These are phyloP conservation scores for Microhierax caerulescens DNA, from an alignment of 2,797 vertebrate genomes.

Conservation along the genomic window DNA sequence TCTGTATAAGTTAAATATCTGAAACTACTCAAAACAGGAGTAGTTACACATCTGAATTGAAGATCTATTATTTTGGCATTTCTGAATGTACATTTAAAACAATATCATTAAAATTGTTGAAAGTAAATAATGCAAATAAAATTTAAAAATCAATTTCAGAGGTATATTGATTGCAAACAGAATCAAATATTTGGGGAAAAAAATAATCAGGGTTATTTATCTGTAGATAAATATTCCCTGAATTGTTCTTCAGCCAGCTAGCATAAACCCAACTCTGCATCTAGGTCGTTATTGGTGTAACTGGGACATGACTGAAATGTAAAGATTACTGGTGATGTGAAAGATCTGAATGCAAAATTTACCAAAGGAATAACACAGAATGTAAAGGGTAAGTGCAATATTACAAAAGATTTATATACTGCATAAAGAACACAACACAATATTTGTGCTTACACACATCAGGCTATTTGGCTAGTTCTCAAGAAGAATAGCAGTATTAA, in stretches of 20 bases:
- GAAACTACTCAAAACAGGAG: background rate
- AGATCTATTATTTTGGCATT: background rate
- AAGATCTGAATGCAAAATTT: slow-evolving; percentile 6
- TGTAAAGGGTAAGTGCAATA: background rate
- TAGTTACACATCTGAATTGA: background rate
- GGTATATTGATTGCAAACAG: background rate
- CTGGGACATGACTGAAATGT: background rate
- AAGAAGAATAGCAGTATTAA: background rate
- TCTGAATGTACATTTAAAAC: background rate
- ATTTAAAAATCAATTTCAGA: background rate
- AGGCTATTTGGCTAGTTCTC: background rate
- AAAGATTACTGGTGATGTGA: background rate
- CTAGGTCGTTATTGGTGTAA: background rate
- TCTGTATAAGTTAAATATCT: background rate
- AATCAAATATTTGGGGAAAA: background rate
- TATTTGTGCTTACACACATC: background rate
- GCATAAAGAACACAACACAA: background rate
- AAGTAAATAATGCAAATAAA: background rate
- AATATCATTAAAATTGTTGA: background rate
- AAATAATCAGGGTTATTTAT: background rate
- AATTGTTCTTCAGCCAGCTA: background rate
- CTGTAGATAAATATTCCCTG: background rate
- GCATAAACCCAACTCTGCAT: background rate
- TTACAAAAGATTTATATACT: background rate
- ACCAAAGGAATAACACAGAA: background rate